Evolutionary conservation across 2,888 invertebrate genomes (phyloP), one percentile per base, ranked within the genome.

Genomic region (Folsomia manolachei): DNA sequence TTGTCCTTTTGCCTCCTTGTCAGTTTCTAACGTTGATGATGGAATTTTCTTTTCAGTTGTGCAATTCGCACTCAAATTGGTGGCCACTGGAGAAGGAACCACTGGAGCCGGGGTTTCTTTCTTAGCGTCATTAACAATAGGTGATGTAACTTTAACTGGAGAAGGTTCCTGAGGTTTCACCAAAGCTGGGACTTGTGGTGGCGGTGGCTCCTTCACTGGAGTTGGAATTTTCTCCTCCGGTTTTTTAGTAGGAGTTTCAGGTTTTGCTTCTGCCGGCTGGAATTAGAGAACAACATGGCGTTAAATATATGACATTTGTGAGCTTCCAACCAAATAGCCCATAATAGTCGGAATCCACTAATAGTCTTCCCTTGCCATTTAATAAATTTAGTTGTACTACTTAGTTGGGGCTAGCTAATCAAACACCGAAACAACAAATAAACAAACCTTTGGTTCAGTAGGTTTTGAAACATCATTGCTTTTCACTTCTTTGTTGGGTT

Each of bases 41-140:
- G 72, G 66, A 63, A 73, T 60, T 27, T 72, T 72, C 39, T 72
- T 63, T 23, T 72, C 70, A 26, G 72, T 77, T 7, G 56, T 19
- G 56, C 39, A 39, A 14, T 39, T 39, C 25, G 71, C 39, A 53
- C 72, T 64, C 7, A 4, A 9, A 4, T 14, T n/a, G 7, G 56
- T 19, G 11, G n/a, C 21, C n/a, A 19, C 56, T 56, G 39, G 39
- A 14, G 39, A 14, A 1, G 27, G 14, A 18, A 52, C 71, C 27
- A 72, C 71, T 25, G 72, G 63, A 23, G 72, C 68, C 24, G 66
- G 25, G 27, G 72, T 72, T 53, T 76, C 76, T 65, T 76, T 76
- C 70, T 76, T 76, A 24, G 74, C 39, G 39, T 76, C 76, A n/a
- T 69, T 21, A 7, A 68, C 62, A 27, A 65, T 70, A 25, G 68